Evolutionary conservation across 1,140 invertebrate genomes (phyloP), one percentile per base, ranked within the genome.

Genomic region (Drosophila teissieri): DNA sequence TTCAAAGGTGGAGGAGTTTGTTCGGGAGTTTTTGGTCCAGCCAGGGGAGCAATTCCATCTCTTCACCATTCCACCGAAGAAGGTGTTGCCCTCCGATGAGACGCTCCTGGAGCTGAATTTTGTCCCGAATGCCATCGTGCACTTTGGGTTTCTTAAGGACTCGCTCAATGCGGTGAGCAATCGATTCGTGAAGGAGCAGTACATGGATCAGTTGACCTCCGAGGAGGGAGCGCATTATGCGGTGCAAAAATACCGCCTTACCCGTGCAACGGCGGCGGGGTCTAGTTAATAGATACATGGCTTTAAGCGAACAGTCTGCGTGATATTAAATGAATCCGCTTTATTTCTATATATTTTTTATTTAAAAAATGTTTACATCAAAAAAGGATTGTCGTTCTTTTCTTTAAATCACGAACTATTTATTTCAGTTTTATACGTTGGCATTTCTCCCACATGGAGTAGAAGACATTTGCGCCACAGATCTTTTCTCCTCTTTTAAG

Each of bases 31-130:
- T 92, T 92, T 97, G 22, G 92, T 93, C 24, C 91, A 95, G 90
- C 92, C 94, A 17, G 88, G 93, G 24, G 90, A 94, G 70, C 91
- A 94, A 65, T 97, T 97, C 92, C 93, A 95, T 86, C 93, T 97
- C 22, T 97, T 96, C 93, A 95, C 95, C 51, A 94, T 96, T 22
- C 96, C 97, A 14, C 95, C 96, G 31, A 96, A 96, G 92, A 94
- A 93, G 73, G 92, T 94, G 49, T 91, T 97, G 19, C 90, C 94
- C 45, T 85, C 93, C 17, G 90, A 94, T 34, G 93, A 92, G 64
- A 94, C 93, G 37, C 92, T 97, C 45, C 81, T 96, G 40, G 95
- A 96, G 84, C 93, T 95, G 39, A 94, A 94, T 83, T 95, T 96
- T 90, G 95, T 97, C 14, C 96, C 96, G 27, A 95, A 95, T 75